Evolutionary conservation across 1,140 invertebrate species (phyloP).

Genomic region (Drosophila miranda): DNA sequence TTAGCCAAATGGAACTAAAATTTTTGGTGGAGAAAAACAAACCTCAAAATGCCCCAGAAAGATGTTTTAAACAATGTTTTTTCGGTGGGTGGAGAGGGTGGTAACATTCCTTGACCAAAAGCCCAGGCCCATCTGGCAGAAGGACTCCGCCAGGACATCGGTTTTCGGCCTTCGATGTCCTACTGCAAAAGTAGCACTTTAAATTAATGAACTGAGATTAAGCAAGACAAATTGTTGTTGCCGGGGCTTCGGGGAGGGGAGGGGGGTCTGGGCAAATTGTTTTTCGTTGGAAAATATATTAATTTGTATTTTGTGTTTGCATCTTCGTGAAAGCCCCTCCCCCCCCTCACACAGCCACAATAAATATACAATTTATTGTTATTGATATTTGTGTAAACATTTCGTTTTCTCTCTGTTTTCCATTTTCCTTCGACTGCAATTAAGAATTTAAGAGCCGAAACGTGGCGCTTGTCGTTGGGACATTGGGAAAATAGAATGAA

Average conservation of each 20-base stretch:
- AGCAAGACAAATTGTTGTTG: conserved; percentile 79
- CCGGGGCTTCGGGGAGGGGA: conserved; percentile 7
- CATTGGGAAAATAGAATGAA: conserved; percentile 38
- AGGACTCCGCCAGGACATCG: conserved; percentile 11
- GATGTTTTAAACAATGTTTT: conserved; percentile 52
- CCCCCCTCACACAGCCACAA: conserved; percentile 30
- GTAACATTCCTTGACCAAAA: conserved; percentile 29
- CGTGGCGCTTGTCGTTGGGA: conserved; percentile 16
- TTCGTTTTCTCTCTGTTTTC: conserved; percentile 2
- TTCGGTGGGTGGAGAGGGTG: background rate
- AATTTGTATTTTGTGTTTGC: conserved; percentile 50
- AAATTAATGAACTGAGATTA: conserved; percentile 81
- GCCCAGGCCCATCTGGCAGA: conserved; percentile 11
- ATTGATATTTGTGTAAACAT: conserved; percentile 75
- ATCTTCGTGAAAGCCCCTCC: background rate
- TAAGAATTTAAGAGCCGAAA: conserved; percentile 62
- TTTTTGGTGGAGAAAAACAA: conserved; percentile 22
- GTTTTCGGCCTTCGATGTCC: conserved; percentile 8
- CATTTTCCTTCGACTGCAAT: conserved; percentile 27
- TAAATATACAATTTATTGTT: conserved; percentile 77
- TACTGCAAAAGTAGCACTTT: conserved; percentile 67
- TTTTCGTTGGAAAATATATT: conserved; percentile 65
- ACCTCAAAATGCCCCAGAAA: conserved; percentile 42
- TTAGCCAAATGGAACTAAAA: conserved; percentile 65
- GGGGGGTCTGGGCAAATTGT: conserved; percentile 54